Evolutionary conservation across 1,140 invertebrate species (phyloP).

Genomic region (Listronotus bonariensis): DNA sequence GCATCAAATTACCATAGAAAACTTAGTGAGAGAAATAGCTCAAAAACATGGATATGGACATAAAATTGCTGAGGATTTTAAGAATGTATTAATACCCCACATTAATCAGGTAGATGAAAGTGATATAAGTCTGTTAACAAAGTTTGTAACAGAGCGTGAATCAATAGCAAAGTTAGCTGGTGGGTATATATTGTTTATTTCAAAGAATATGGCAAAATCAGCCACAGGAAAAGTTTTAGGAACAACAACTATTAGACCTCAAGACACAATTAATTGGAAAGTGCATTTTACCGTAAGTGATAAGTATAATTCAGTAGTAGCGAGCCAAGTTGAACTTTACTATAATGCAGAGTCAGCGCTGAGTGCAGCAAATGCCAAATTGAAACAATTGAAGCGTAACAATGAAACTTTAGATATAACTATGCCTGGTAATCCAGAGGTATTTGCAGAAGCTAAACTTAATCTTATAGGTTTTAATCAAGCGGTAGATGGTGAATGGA

Average conservation of each 20-base stretch:
- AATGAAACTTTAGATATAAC: background rate
- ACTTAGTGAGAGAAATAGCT: no score
- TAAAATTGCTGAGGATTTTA: no score
- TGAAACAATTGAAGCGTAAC: background rate
- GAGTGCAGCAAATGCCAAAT: background rate
- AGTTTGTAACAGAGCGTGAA: no score
- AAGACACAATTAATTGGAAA: constrained; percentile 1
- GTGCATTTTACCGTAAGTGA: background rate
- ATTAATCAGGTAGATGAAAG: no score
- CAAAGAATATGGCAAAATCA: background rate
- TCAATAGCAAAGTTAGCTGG: no score
- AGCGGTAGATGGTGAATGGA: background rate
- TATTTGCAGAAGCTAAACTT: background rate
- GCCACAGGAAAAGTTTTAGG: background rate
- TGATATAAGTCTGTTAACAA: no score
- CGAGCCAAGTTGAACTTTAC: no score
- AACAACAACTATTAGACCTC: constrained; percentile 1
- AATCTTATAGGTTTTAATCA: background rate
- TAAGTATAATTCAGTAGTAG: background rate
- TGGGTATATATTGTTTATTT: no score
- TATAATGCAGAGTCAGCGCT: no score
- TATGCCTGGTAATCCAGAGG: background rate
- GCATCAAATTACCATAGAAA: no score
- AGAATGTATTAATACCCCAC: no score
- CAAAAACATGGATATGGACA: no score